Evolutionary conservation across 1,140 invertebrate genomes (phyloP).

Genomic region (Gonioctena quinquepunctata): DNA sequence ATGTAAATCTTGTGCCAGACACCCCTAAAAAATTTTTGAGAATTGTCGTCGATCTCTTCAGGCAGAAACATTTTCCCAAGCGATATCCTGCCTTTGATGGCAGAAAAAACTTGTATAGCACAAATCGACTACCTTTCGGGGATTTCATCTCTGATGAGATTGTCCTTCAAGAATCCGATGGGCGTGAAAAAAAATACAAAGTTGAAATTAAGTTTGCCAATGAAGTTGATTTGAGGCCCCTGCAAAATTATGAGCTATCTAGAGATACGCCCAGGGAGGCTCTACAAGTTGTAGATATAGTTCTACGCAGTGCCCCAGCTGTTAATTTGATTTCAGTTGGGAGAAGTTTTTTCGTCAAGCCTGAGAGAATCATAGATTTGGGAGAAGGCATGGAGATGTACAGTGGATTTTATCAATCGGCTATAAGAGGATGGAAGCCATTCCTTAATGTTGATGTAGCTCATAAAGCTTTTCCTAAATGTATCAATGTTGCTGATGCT

Average conservation of each 20-base stretch:
- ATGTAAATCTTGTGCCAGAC: slow-evolving; percentile 57
- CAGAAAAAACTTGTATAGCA: slow-evolving; percentile 66
- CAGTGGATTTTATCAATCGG: slow-evolving; percentile 74
- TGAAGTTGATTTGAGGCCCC: slow-evolving; percentile 41
- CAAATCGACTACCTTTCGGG: slow-evolving; percentile 31
- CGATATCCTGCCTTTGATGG: slow-evolving; percentile 70
- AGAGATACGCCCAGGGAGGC: slow-evolving; percentile 64
- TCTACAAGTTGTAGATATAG: slow-evolving; percentile 81
- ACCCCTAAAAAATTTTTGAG: slow-evolving; percentile 53
- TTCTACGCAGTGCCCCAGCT: slow-evolving; percentile 68
- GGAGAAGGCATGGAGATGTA: slow-evolving; percentile 66
- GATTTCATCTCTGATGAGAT: slow-evolving; percentile 35
- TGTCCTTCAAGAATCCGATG: slow-evolving; percentile 54
- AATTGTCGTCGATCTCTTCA: slow-evolving; percentile 50
- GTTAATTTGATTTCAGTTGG: slow-evolving; percentile 54
- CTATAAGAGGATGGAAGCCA: slow-evolving; percentile 71
- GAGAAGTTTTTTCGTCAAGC: slow-evolving; percentile 54
- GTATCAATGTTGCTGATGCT: slow-evolving; percentile 49
- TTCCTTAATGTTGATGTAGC: slow-evolving; percentile 76
- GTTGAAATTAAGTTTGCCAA: slow-evolving; percentile 63
- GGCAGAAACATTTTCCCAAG: slow-evolving; percentile 48
- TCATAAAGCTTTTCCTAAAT: slow-evolving; percentile 62
- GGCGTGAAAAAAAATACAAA: slow-evolving; percentile 61
- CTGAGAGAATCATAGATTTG: slow-evolving; percentile 34
- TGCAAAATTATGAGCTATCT: slow-evolving; percentile 23